Base-by-base conservation (phyloP, 2,113 vertebrate genomes). In the Caranx melampygus region DNA sequence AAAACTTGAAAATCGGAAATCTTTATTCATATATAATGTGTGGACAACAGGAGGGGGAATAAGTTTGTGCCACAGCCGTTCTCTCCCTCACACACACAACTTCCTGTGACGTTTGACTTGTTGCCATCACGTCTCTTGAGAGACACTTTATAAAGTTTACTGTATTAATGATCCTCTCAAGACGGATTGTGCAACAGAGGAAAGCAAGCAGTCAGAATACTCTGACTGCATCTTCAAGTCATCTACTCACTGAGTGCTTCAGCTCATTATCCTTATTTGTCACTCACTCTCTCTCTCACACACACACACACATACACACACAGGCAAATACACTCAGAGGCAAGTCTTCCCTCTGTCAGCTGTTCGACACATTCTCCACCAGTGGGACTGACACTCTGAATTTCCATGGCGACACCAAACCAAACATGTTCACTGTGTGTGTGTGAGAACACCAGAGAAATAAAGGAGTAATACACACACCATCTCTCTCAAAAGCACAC, bases 261-360 rank as follows among this genome's bases (percentile, higher is more conserved):
- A 44, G 79, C 88, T 91, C 79, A 77, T 90, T 89, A 83, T 85
- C 72, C 60, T 16, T 65, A 58, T 88, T 83, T 85, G 84, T 83
- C 77, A 81, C 69, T 62, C 4, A 10, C 64, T 60, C 11, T 31
- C 72, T 62, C 4, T 13, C 64, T 60, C 11, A 33, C 72, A 73
- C 84, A 87, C 70, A 54, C 20, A 88, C 66, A 52, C 35, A 35
- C 20, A 88, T 49, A 52, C 35, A 35, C 11, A 33, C 72, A 73
- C 84, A 87, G 66, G 49, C 20, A 88, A 49, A 52, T 31, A 35
- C 66, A 67, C 77, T 72, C 37, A 3, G 40, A 86, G 51, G 65
- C 72, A 16, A 82, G 51, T 26, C 60, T 65, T 66, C 64, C n/a
- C 49, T 5, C 73, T 33, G 79, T 83, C 83, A 84, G 83, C 76